A percentile compares a stretch with the other conserved stretches of the same genome.
Evolutionary conservation across 2,113 vertebrate species (phyloP).

Genomic region (Elaphurus davidianus): DNA sequence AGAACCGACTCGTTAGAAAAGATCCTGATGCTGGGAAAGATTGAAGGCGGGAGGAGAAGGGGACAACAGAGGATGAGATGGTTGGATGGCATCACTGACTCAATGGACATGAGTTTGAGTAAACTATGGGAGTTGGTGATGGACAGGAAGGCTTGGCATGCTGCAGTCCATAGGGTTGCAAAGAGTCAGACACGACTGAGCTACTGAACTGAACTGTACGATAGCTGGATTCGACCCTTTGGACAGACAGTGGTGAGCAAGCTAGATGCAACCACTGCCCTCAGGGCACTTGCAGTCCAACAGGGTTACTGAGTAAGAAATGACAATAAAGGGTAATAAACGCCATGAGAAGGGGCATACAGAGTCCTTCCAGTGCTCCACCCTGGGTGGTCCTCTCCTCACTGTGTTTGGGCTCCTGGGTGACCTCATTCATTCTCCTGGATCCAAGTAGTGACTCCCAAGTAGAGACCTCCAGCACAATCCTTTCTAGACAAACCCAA

Average conservation of each 20-base stretch:
- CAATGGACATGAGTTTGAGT: neutral
- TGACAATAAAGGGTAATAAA: neutral
- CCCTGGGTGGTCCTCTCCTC: neutral
- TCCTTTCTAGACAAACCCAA: neutral
- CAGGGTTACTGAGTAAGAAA: neutral
- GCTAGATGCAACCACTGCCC: neutral
- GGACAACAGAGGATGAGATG: neutral
- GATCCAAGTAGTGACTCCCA: neutral
- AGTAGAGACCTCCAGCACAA: neutral
- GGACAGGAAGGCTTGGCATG: neutral
- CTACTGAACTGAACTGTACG: neutral
- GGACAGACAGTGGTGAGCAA: neutral
- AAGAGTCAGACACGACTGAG: neutral
- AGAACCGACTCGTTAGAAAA: neutral
- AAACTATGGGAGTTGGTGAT: neutral
- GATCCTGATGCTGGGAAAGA: neutral
- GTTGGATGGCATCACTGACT: neutral
- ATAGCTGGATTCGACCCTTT: neutral
- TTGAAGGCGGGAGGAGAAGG: neutral
- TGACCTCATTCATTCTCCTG: neutral
- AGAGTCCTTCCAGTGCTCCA: neutral
- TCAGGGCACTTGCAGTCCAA: neutral
- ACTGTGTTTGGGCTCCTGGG: neutral
- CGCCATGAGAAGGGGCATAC: neutral
- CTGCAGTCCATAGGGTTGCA: neutral